Conservation (phyloP, 2,888 invertebrate genomes). For the Diplazon laetatorius region DNA sequence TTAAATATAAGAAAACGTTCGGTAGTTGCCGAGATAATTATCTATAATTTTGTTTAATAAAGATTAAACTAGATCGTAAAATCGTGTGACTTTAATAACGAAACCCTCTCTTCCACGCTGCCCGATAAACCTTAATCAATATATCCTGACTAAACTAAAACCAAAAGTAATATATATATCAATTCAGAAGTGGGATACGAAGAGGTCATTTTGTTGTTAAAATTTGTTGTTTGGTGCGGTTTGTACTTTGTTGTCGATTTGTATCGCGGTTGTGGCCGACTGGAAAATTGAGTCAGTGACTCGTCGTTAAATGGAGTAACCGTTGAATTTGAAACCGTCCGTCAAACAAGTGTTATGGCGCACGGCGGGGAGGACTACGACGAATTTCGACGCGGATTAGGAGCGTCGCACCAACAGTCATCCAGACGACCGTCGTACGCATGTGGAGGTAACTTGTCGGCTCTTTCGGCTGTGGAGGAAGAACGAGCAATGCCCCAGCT, state of each 20-base stretch:
- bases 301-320: neutral
- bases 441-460: neutral
- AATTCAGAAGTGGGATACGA: too few relatives aligned
- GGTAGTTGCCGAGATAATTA: too few relatives aligned
- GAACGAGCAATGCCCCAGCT: neutral
- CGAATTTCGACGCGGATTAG: neutral
- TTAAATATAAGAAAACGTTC: too few relatives aligned
- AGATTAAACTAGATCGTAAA: too few relatives aligned
- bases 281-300: neutral
- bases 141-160: too few relatives aligned
- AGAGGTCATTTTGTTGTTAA: too few relatives aligned
- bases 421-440: neutral
- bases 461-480: neutral
- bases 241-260: neutral
- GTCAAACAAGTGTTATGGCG: slow-evolving; percentile 7
- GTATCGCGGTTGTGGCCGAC: neutral
- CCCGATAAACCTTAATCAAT: too few relatives aligned
- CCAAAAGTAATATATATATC: too few relatives aligned
- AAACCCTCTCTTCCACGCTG: too few relatives aligned
- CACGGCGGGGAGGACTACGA: neutral
- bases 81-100: too few relatives aligned
- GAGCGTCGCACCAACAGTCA: neutral
- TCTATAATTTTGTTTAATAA: too few relatives aligned
- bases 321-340: neutral
- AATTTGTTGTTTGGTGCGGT: too few relatives aligned